phyloP scores from a whole-genome alignment of 23 tunicate genomes.

The Styela clava region DNA sequence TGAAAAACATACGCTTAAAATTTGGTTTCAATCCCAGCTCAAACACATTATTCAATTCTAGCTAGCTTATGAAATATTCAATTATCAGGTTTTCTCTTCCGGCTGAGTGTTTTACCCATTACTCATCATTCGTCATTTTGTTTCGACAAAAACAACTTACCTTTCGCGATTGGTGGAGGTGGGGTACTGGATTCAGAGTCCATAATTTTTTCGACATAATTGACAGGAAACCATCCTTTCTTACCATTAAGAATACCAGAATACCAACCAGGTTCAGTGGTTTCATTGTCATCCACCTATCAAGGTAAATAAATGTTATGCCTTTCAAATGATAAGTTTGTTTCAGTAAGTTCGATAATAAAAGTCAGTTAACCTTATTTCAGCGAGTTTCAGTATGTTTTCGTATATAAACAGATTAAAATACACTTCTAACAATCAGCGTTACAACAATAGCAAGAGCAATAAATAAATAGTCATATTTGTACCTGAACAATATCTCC shows the following conservation, averaged over 20 bases:
- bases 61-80: no score
- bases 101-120: no score
- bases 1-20: no score
- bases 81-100: no score
- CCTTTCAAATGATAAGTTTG: no score
- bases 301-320: background rate
- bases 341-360: background rate
- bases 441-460: no score
- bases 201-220: constrained; percentile 70
- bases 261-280: constrained; percentile 91
- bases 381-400: background rate
- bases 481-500: constrained; percentile 68
- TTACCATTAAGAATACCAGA: constrained; percentile 58
- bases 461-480: no score
- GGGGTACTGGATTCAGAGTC: background rate
- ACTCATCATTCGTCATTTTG: no score
- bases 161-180: background rate
- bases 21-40: no score
- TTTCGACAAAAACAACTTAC: no score
- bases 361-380: background rate
- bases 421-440: no score
- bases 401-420: background rate
- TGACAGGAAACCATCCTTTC: constrained; percentile 91
- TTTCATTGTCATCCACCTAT: constrained; percentile 88
- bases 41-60: no score